These are phyloP conservation scores for Mesorhabditis spiculigera DNA, from an alignment of 2,888 invertebrate species.

Conservation along the genomic window DNA sequence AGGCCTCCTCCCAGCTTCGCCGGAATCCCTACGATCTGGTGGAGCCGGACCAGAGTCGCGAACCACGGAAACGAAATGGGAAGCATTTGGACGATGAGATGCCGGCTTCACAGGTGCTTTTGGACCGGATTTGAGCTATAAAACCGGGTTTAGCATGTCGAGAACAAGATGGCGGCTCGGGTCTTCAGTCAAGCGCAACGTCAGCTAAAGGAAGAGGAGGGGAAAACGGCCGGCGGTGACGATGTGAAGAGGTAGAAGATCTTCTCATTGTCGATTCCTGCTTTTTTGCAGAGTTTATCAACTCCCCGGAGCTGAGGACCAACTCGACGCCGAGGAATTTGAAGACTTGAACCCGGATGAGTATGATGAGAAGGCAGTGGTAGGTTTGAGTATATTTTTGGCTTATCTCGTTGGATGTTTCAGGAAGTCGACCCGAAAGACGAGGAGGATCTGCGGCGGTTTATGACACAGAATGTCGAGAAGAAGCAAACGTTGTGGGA, in stretches of 20 bases:
- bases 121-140: no score
- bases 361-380: not conserved
- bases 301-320: not conserved
- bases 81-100: no score
- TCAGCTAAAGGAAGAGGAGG: not conserved
- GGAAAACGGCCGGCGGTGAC: not conserved
- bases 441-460: conserved; percentile 80
- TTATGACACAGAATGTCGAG: conserved; percentile 69
- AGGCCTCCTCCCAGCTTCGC: not conserved
- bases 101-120: no score
- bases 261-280: not conserved
- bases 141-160: not conserved
- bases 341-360: not conserved
- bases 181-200: not conserved
- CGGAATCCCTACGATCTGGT: not conserved
- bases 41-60: not conserved
- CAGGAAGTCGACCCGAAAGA: conserved; percentile 60
- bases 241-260: not conserved
- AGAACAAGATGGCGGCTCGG: not conserved
- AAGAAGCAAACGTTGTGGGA: conserved; percentile 76
- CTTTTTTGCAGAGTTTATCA: not conserved
- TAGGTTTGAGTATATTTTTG: not conserved
- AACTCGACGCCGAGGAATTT: not conserved
- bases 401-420: conserved; percentile 3
- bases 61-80: not conserved